Evolutionary conservation across 2,113 vertebrate species (phyloP).

Genomic region (Pyrgilauda ruficollis): DNA sequence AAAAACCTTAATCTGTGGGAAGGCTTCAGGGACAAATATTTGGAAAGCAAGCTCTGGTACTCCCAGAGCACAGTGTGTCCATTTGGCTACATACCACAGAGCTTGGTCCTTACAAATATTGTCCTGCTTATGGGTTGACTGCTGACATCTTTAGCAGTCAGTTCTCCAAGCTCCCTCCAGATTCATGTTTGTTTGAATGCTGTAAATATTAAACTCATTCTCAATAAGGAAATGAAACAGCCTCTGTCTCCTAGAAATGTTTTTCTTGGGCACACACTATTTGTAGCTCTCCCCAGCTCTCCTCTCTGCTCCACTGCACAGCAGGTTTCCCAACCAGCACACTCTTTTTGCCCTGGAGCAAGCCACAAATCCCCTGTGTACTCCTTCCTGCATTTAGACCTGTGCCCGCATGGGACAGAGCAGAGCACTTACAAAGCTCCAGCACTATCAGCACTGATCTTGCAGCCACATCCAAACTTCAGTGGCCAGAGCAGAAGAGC

Average conservation of each 20-base stretch:
- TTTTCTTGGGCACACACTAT: not conserved
- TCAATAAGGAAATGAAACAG: conserved; percentile 36
- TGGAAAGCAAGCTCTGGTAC: not conserved
- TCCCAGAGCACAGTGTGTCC: conserved; percentile 1
- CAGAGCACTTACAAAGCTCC: not conserved
- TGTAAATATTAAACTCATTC: conserved; percentile 1
- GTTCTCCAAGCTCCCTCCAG: not conserved
- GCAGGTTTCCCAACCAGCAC: not conserved
- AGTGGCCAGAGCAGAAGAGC: not conserved
- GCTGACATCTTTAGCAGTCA: not conserved
- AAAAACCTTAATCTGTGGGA: not conserved
- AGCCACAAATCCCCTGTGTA: not conserved
- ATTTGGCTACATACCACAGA: not conserved
- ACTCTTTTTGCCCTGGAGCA: not conserved
- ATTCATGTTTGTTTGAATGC: not conserved
- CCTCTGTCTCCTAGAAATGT: not conserved
- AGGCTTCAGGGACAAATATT: conserved; percentile 3
- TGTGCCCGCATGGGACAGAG: not conserved
- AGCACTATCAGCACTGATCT: not conserved
- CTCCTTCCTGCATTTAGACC: not conserved
- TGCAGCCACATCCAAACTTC: not conserved
- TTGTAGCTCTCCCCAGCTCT: not conserved
- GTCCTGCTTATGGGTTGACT: not conserved
- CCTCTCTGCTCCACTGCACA: not conserved
- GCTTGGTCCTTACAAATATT: not conserved